Percentiles rank a stretch among this genome's conserved stretches.
These are phyloP conservation scores for Oreochromis tanganicae DNA, from an alignment of 2,113 vertebrate genomes.

Conservation along the genomic window DNA sequence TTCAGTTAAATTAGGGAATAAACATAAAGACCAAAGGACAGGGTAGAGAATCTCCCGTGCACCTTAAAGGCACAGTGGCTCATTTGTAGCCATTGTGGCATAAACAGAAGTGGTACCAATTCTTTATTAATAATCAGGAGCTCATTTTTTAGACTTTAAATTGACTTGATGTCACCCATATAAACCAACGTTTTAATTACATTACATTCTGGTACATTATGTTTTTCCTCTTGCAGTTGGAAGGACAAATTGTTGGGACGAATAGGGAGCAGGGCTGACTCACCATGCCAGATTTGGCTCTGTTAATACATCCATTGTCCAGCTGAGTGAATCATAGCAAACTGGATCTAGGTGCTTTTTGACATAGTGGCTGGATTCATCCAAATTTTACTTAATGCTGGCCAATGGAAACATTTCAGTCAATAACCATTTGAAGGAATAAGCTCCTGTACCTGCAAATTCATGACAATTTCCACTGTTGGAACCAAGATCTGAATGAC, in stretches of 20 bases:
- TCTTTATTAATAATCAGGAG: neutral
- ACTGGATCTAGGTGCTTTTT: neutral
- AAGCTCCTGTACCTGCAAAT: neutral
- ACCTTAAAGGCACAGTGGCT: neutral
- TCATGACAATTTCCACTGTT: neutral
- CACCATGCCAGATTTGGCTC: neutral
- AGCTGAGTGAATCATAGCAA: slow-evolving; percentile 2
- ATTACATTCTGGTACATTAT: neutral
- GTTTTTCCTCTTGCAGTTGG: neutral
- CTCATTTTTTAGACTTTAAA: neutral
- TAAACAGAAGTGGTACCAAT: neutral
- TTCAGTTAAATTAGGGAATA: neutral
- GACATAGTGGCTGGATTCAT: neutral
- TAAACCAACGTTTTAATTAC: neutral
- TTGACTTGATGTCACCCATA: neutral
- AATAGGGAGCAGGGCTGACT: neutral
- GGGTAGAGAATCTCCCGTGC: neutral
- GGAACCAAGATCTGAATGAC: neutral
- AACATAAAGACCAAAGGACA: neutral
- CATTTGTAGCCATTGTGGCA: neutral
- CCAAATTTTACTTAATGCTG: neutral
- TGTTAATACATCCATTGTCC: neutral
- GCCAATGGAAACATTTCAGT: neutral
- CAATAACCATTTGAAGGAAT: neutral
- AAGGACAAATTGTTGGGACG: neutral